Percentiles rank a stretch among this genome's conserved stretches.
Conservation (phyloP, 2,797 vertebrate genomes). For the Microtus agrestis region DNA sequence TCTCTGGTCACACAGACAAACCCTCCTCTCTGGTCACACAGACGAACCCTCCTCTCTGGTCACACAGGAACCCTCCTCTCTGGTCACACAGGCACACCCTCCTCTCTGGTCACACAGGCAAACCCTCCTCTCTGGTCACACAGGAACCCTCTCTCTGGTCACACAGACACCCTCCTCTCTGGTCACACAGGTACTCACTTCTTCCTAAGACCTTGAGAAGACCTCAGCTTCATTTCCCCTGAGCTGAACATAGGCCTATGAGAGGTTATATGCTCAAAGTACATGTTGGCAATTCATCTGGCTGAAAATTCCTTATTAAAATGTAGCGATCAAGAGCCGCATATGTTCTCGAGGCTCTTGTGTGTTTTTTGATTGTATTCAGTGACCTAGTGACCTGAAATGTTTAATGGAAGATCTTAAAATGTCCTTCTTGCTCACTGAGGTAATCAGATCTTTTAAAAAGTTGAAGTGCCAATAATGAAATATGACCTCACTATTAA, state of each 20-base stretch:
- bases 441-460: conserved; percentile 11
- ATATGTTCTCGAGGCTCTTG: background rate
- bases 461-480: conserved; percentile 45
- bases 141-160: background rate
- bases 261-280: conserved; percentile 19
- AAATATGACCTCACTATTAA: conserved; percentile 22
- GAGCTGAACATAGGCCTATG: background rate
- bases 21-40: background rate
- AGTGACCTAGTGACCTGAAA: conserved; percentile 59
- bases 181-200: background rate
- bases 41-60: background rate
- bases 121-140: background rate
- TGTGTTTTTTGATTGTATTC: conserved; percentile 49
- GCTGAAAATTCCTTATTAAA: conserved; percentile 33
- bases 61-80: background rate
- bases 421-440: conserved; percentile 51
- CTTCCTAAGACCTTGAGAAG: background rate
- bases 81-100: background rate
- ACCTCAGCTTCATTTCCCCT: background rate
- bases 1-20: background rate
- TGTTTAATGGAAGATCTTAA: conserved; percentile 60
- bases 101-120: background rate
- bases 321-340: background rate
- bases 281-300: background rate
- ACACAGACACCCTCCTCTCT: background rate